Conservation (phyloP, 1,140 invertebrate genomes). For the Argopecten irradians region DNA sequence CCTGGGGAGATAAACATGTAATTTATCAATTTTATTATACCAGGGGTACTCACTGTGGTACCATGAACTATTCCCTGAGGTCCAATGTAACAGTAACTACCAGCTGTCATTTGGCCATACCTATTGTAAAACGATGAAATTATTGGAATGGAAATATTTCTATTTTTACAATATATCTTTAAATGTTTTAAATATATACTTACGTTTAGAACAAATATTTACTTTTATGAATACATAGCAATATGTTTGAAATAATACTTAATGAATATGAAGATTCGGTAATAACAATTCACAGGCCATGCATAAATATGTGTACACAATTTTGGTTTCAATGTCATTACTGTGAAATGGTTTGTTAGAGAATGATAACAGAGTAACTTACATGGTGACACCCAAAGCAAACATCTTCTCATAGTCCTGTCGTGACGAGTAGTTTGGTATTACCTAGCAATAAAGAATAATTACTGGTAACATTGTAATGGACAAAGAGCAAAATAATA, state of each 20-base stretch:
- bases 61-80: constrained; percentile 86
- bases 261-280: too few relatives aligned
- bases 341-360: too few relatives aligned
- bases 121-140: constrained; percentile 52
- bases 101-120: constrained; percentile 82
- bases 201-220: too few relatives aligned
- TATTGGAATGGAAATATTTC: too few relatives aligned
- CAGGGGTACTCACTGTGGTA: constrained; percentile 82
- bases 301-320: too few relatives aligned
- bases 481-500: neutral
- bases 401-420: constrained; percentile 81
- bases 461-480: neutral
- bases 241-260: too few relatives aligned
- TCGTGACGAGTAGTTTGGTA: constrained; percentile 83
- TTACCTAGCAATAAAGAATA: constrained; percentile 76
- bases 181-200: too few relatives aligned
- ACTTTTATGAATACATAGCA: too few relatives aligned
- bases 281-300: too few relatives aligned
- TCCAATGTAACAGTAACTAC: constrained; percentile 85
- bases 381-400: constrained; percentile 83
- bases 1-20: neutral
- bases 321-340: too few relatives aligned
- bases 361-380: constrained; percentile 54
- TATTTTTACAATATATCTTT: too few relatives aligned
- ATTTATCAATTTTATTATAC: neutral